Conservation (phyloP, 1,140 invertebrate species). For the Lethrus apterus region DNA sequence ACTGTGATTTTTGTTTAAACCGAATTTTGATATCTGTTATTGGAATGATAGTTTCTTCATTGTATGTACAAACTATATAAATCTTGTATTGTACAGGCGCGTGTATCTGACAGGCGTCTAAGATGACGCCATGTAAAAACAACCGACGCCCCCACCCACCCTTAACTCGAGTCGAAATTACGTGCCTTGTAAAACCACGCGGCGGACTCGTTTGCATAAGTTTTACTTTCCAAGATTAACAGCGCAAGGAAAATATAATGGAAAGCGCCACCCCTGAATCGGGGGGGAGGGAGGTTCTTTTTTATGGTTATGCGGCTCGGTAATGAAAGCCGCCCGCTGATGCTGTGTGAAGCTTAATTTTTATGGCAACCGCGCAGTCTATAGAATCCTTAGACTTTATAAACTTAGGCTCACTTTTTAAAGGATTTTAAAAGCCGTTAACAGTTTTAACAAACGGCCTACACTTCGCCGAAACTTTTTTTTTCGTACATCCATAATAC, state of each 20-base stretch:
- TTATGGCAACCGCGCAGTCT: constrained; percentile 30
- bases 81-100: constrained; percentile 25
- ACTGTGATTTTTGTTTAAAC: too few relatives aligned
- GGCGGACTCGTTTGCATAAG: constrained; percentile 38
- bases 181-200: constrained; percentile 38
- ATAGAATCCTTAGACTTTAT: constrained; percentile 30
- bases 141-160: constrained; percentile 16
- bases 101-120: constrained; percentile 23
- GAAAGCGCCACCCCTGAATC: constrained; percentile 21
- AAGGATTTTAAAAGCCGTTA: constrained; percentile 39
- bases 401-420: constrained; percentile 35
- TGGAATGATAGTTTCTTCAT: too few relatives aligned
- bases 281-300: constrained; percentile 14
- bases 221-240: constrained; percentile 40
- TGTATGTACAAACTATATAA: constrained; percentile 22
- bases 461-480: too few relatives aligned
- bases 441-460: constrained; percentile 39
- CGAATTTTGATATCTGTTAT: too few relatives aligned
- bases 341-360: constrained; percentile 36
- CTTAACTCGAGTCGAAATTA: constrained; percentile 27
- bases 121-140: constrained; percentile 23
- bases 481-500: too few relatives aligned
- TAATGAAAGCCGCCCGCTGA: constrained; percentile 30
- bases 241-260: constrained; percentile 35
- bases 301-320: constrained; percentile 33